Base-by-base conservation (phyloP, 2,888 invertebrate genomes). In the Agrilus biguttatus region DNA sequence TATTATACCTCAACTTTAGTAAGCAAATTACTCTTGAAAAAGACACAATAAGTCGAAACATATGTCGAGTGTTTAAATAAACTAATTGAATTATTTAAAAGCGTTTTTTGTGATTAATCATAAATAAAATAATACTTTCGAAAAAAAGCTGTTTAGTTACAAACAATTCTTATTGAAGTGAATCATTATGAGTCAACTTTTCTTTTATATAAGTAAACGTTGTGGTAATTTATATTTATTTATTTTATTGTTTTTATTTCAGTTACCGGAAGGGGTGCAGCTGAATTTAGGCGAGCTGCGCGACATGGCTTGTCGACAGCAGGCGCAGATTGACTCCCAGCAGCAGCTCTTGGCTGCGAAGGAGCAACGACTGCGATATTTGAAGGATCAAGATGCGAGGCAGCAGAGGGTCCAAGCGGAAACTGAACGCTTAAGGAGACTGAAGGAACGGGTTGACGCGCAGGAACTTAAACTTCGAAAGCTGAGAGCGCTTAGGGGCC, bases 261-360 rank as follows among this genome's bases (percentile, higher is more conserved):
- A 87, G 86, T 80, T 86, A 84, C 84, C 85, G 77, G 85, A 85
- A 78, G 86, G 86, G 72, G 83, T 82, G 77, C 82, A 82, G 83
- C 77, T 87, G 77, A 86, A 86, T 68, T 78, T 92, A 76, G 82
- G 84, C 69, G 93, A 95, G 78, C 83, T 95, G 75, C 91, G 92
- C 77, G 91, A 91, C 69, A 93, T 95, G 91, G 95, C 95, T 67
- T 79, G 89, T 68, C 79, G 92, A 63, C 96, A 96, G 75, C 93
- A 95, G 75, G 87, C 91, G 71, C 92, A 95, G 78, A 92, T 95
- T 66, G 92, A 93, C 75, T 83, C 87, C 63, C 95, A 95, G 75
- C 88, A 90, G 67, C 78, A 82, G 72, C 76, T 89, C 71, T 77
- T 92, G 63, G 85, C 88, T 60, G 90, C 90, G 59, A 88, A 89